Conservation (phyloP, 2,797 vertebrate species). For the Enteromius thamalakanensis region DNA sequence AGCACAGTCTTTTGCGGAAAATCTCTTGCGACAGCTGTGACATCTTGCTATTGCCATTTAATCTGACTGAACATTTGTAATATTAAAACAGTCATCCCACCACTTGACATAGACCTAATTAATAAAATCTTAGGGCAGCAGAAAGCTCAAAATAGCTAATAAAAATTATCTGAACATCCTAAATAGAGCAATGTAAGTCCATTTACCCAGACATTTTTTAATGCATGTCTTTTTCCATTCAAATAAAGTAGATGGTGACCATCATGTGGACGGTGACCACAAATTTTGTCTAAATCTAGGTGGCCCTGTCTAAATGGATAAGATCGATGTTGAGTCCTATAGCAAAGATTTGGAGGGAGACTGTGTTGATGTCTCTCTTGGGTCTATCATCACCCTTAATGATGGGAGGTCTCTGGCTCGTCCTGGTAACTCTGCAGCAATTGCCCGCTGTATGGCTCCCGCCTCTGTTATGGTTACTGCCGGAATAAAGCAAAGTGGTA, state of each 20-base stretch:
- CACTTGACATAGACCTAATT: conserved; percentile 27
- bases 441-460: conserved; percentile 71
- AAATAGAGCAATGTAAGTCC: background rate
- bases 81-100: conserved; percentile 7
- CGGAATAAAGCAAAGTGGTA: conserved; percentile 76
- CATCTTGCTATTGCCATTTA: conserved; percentile 34
- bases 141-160: conserved; percentile 10
- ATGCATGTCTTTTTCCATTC: background rate
- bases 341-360: conserved; percentile 13
- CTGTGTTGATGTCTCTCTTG: conserved; percentile 23
- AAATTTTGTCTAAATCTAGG: conserved; percentile 11
- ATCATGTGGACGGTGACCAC: background rate
- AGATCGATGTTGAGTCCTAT: conserved; percentile 17
- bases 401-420: conserved; percentile 48
- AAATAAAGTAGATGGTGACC: background rate
- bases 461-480: conserved; percentile 80
- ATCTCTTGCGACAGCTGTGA: conserved; percentile 43
- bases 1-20: conserved; percentile 34
- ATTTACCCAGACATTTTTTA: background rate
- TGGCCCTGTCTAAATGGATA: conserved; percentile 16
- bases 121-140: background rate
- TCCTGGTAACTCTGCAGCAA: conserved; percentile 66
- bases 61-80: conserved; percentile 36
- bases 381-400: conserved; percentile 44
- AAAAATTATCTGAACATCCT: background rate